Evolutionary conservation across 1,140 invertebrate genomes (phyloP), one percentile per base, ranked within the genome.

Genomic region (Drosophila insularis): DNA sequence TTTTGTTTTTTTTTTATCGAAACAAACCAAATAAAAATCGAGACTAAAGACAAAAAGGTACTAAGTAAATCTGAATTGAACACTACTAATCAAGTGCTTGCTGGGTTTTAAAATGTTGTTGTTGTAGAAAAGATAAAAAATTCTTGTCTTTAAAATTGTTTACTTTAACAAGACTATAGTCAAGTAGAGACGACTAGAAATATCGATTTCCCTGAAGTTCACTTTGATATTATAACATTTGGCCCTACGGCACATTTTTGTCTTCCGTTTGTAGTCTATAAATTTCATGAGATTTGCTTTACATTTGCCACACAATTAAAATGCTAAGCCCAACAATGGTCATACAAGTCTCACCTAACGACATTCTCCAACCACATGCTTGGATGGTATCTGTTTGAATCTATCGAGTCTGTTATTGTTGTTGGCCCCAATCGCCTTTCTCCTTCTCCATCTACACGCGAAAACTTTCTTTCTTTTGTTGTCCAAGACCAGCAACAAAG

Each of bases 21-120:
- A 43, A 68, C 50, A 46, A 67, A 63, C 79, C 79, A 60, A 81
- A 81, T 53, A 27, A 35, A 19, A 17, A 17, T 37, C 0, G 35
- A 37, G 3, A 37, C 35, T 11, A 8, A 32, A 6, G 11, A 31
- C 39, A n/a, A 43, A 32, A 66, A 23, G 43, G 62, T 50, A 43
- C 55, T 63, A 11, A 13, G 67, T 8, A 56, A 56, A 61, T 74
- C 61, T 35, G 10, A 5, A 35, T 23, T 31, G 56, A 37, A 27
- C 14, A 5, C 32, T 32, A 46, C 54, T 43, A 54, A 58, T 3
- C 17, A 50, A 50, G 19, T 11, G 43, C 8, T 21, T 50, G 17
- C 43, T 50, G 10, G 2, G 43, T 11, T 50, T 50, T 40, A 14
- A 31, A 31, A 31, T 31, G 27, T n/a, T n/a, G n/a, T n/a, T n/a